Evolutionary conservation across 2,797 vertebrate species (phyloP).

Genomic region (Clarias fuscus): DNA sequence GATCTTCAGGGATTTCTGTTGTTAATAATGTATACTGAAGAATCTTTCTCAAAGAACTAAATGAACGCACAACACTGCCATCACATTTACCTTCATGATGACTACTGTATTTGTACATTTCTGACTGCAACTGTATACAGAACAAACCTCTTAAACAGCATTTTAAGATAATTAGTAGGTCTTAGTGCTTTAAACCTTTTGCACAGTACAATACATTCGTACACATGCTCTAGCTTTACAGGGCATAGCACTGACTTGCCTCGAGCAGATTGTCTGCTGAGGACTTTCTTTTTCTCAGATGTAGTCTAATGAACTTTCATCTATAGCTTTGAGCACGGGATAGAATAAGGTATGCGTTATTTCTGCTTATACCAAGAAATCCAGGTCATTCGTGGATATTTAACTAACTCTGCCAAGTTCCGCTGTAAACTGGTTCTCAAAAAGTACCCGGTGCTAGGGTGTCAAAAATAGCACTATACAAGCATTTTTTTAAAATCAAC

Average conservation of each 20-base stretch:
- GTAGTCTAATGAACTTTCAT: neutral
- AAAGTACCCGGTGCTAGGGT: too few relatives aligned
- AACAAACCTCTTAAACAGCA: neutral
- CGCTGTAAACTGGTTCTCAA: too few relatives aligned
- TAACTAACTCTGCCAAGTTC: too few relatives aligned
- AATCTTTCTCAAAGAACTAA: too few relatives aligned
- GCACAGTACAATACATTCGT: neutral
- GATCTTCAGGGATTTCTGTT: too few relatives aligned
- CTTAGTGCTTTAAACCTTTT: neutral
- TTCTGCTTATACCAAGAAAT: conserved; percentile 53
- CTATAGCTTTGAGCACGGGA: neutral
- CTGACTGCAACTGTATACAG: too few relatives aligned
- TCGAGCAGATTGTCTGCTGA: neutral
- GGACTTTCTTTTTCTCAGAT: neutral
- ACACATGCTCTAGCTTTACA: neutral
- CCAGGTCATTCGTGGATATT: neutral
- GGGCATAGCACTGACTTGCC: neutral
- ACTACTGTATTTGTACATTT: too few relatives aligned
- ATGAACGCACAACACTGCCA: too few relatives aligned
- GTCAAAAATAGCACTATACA: too few relatives aligned
- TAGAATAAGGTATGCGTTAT: neutral
- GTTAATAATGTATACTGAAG: too few relatives aligned
- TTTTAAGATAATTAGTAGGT: neutral
- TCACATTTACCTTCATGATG: too few relatives aligned
- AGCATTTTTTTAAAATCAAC: too few relatives aligned